phyloP scores from a whole-genome alignment of 1,140 invertebrate genomes.

The Euglossa dilemma region DNA sequence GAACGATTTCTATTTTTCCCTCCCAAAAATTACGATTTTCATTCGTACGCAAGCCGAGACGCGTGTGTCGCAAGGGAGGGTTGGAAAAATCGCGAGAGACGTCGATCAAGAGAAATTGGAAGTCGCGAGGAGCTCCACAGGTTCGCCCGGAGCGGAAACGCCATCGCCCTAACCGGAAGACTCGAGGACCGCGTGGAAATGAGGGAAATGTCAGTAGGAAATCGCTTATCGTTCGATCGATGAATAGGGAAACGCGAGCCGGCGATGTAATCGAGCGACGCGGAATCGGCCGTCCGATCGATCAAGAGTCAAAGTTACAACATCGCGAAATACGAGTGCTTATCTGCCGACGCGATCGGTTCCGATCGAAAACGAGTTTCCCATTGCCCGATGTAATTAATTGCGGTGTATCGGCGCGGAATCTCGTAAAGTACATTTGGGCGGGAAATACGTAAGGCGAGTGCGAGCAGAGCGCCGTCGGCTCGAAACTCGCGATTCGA shows the following conservation, averaged over 20 bases:
- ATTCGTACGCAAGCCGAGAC: too few species aligned
- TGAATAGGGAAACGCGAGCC: too few species aligned
- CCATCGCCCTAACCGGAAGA: too few species aligned
- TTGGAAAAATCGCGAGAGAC: too few species aligned
- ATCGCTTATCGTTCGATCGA: too few species aligned
- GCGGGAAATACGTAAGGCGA: slow-evolving; percentile 7
- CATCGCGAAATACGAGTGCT: too few species aligned
- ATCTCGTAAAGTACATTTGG: background rate
- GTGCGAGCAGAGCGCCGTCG: background rate
- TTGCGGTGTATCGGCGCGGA: background rate
- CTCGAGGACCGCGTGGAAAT: too few species aligned
- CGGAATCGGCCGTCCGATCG: background rate
- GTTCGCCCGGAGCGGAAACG: background rate
- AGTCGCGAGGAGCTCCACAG: background rate
- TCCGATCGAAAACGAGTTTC: background rate
- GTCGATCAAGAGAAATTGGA: background rate
- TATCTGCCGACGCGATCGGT: background rate
- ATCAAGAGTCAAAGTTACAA: background rate
- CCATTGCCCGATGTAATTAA: slow-evolving; percentile 1
- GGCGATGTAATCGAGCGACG: too few species aligned
- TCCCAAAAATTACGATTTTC: too few species aligned
- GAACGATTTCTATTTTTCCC: too few species aligned
- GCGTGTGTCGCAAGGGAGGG: too few species aligned
- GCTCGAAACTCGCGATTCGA: slow-evolving; percentile 23
- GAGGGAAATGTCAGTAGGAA: too few species aligned